These are phyloP conservation scores for Phocides pigmalion DNA, from an alignment of 1,140 invertebrate species.

Conservation along the genomic window DNA sequence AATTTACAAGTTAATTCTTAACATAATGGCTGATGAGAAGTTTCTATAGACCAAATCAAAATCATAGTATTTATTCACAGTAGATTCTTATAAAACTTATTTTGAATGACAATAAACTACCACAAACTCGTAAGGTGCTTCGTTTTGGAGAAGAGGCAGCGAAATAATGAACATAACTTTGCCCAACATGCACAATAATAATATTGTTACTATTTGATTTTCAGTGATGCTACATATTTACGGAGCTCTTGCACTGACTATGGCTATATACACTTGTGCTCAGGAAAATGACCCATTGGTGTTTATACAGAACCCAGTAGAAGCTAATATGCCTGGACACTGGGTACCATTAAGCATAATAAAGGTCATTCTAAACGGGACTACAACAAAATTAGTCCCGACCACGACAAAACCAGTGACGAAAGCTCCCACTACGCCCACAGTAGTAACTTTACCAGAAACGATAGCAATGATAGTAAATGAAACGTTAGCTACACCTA, in stretches of 20 bases:
- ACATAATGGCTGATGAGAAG: too few relatives aligned
- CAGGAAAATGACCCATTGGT: slow-evolving; percentile 44
- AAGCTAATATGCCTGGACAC: slow-evolving; percentile 57
- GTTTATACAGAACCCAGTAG: slow-evolving; percentile 57
- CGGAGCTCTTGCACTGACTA: slow-evolving; percentile 11
- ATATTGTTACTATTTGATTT: slow-evolving; percentile 1
- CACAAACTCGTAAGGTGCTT: too few relatives aligned
- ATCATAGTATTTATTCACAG: too few relatives aligned
- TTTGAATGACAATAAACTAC: too few relatives aligned
- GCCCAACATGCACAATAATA: too few relatives aligned
- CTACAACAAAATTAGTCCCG: slow-evolving; percentile 15
- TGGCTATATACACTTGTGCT: slow-evolving; percentile 22
- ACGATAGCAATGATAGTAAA: not conserved
- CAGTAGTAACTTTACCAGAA: slow-evolving; percentile 8
- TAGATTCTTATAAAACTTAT: too few relatives aligned
- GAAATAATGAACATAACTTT: too few relatives aligned
- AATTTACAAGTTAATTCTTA: too few relatives aligned
- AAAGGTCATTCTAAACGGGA: slow-evolving; percentile 47
- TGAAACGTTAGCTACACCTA: not conserved
- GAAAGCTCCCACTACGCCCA: slow-evolving; percentile 6
- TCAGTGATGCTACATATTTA: slow-evolving; percentile 16
- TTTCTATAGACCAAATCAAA: too few relatives aligned
- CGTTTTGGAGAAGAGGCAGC: too few relatives aligned
- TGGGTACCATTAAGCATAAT: slow-evolving; percentile 59
- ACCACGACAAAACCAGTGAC: slow-evolving; percentile 22